Evolutionary conservation across 1,140 invertebrate species (phyloP), one percentile per base, ranked within the genome.

Genomic region (Leptonema lineaticorne): DNA sequence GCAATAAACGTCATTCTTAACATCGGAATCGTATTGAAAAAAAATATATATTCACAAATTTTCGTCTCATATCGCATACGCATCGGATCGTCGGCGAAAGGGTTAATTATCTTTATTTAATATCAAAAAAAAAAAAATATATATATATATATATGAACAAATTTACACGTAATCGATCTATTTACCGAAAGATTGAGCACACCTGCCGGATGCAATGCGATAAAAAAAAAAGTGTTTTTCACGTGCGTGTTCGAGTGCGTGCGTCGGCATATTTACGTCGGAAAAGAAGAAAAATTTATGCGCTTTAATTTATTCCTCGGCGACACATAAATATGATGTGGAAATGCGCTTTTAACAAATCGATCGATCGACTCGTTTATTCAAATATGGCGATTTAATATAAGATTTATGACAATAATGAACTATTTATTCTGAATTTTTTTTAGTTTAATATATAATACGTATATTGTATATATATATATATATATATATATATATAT

Each of bases 1-100:
- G 69, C 69, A 72, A 72, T 72, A 64, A 68, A n/a, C 41, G 69
- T 66, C 29, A 24, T 24, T 22, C 50, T 20, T 24, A 24, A 20
- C 22, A 20, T 4, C 50, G 22, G 4, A 41, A 9, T 41, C 50
- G 50, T 22, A n/a, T n/a, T n/a, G n/a, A n/a, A n/a, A n/a, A n/a
- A n/a, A n/a, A n/a, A n/a, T n/a, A n/a, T n/a, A n/a, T n/a, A n/a
- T n/a, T n/a, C n/a, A n/a, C n/a, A n/a, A n/a, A n/a, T n/a, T 24
- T 14, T 26, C 24, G 22, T 50, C 46, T 4, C 50, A 24, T 4
- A 26, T 2, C 50, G 24, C 50, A 53, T 26, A 53, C 11, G 16
- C 18, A 22, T 18, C 20, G 18, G 18, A 2, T 16, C 24, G 24
- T 24, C 24, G 3, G 37, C 50, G 1, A 26, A 53, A 26, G 50